Evolutionary conservation across 2,888 invertebrate species (phyloP).

Genomic region (Petrophora chlorosata): DNA sequence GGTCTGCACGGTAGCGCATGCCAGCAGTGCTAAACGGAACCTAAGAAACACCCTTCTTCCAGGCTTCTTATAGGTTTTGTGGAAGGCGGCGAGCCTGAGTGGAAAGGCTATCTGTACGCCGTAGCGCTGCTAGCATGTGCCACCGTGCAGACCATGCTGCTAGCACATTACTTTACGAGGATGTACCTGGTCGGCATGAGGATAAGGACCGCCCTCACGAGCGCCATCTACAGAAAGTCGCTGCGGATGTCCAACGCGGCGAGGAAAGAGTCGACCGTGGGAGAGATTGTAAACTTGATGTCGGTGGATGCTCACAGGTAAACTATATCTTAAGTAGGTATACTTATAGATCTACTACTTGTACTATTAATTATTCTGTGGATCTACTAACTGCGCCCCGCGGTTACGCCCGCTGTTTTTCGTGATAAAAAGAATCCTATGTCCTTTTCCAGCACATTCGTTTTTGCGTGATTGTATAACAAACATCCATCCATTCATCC

Average conservation of each 20-base stretch:
- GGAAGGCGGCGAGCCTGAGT: conserved; percentile 84
- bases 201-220: conserved; percentile 94
- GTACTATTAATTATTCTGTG: no score
- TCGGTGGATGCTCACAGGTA: conserved; percentile 94
- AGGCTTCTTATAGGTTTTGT: conserved; percentile 90
- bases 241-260: conserved; percentile 91
- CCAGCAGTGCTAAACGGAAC: conserved; percentile 85
- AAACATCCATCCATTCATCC: no score
- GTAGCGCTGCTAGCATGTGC: conserved; percentile 89
- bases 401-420: no score
- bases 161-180: conserved; percentile 95
- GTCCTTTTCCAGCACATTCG: no score
- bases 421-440: no score
- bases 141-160: conserved; percentile 90
- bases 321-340: conserved; percentile 7
- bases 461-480: no score
- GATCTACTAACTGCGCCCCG: no score
- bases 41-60: conserved; percentile 43
- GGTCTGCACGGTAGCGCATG: conserved; percentile 91
- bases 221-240: conserved; percentile 95
- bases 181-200: conserved; percentile 96
- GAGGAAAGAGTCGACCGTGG: conserved; percentile 92
- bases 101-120: conserved; percentile 95
- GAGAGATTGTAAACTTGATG: conserved; percentile 97
- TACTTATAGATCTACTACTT: no score